phyloP scores from a whole-genome alignment of 2,888 invertebrate genomes.

The Icerya purchasi region DNA sequence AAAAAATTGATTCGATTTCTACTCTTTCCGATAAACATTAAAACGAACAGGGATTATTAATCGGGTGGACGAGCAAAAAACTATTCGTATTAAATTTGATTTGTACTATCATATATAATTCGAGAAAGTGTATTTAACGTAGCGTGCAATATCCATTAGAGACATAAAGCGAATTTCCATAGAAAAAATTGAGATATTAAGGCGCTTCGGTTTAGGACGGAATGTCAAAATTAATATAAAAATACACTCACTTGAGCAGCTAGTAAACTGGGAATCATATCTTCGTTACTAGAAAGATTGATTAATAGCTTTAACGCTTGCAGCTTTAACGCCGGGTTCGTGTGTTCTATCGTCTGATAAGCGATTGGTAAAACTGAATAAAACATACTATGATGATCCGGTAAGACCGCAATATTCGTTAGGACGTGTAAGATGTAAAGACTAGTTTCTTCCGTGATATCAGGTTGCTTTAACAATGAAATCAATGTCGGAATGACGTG shows the following conservation, averaged over 20 bases:
- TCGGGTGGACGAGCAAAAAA: too few species aligned
- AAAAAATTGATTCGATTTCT: too few species aligned
- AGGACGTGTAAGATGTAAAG: slow-evolving; percentile 28
- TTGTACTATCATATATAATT: too few species aligned
- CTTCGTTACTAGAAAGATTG: slow-evolving; percentile 35
- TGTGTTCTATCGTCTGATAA: slow-evolving; percentile 27
- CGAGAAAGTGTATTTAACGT: too few species aligned
- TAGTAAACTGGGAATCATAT: slow-evolving; percentile 34
- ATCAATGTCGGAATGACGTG: slow-evolving; percentile 29
- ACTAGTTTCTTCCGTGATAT: slow-evolving; percentile 22
- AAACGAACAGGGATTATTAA: too few species aligned
- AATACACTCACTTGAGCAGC: slow-evolving; percentile 30
- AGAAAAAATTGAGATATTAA: too few species aligned
- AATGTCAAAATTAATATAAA: too few species aligned
- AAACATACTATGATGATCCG: slow-evolving; percentile 30
- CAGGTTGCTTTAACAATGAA: slow-evolving; percentile 23
- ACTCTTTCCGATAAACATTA: too few species aligned
- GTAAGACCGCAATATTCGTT: slow-evolving; percentile 30
- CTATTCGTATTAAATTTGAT: too few species aligned
- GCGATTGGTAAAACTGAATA: slow-evolving; percentile 28
- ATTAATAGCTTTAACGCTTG: slow-evolving; percentile 34
- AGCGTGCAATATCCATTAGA: too few species aligned
- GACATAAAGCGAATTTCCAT: too few species aligned
- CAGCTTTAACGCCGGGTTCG: slow-evolving; percentile 26
- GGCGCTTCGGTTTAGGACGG: too few species aligned